Evolutionary conservation across 2,113 vertebrate species (phyloP), one percentile per base, ranked within the genome.

Genomic region (Charadrius vociferus): DNA sequence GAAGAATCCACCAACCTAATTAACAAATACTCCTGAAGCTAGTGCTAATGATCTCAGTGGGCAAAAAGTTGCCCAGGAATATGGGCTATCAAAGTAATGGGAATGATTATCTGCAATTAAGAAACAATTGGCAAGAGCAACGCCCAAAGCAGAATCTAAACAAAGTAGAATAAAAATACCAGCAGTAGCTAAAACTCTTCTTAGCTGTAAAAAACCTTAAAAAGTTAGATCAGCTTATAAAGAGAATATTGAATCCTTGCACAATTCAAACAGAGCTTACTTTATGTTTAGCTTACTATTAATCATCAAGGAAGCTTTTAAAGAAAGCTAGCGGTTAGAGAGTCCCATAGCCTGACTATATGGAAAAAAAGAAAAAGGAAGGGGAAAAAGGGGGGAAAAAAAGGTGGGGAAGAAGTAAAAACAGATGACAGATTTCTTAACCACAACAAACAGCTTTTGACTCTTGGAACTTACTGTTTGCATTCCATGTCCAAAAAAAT

Each of bases 311-410:
- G 65, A 63, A 91, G 19, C 52, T 80, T 58, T 86, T 30, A 8
- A 82, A 82, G 61, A 32, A 80, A 9, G 7, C 20, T 24, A 65
- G 36, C 17, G 47, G 22, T 81, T 53, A 10, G 7, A 65, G 30
- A 67, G 52, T 59, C 47, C 30, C 26, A 15, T 17, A 59, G 49
- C 24, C 34, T 79, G 8, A 36, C 61, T 5, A 0, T 50, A 39
- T 47, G 37, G 86, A 45, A 79, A 85, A 90, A 82, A 0, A 1
- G 8, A 14, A 66, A 73, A 62, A 73, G 6, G 13, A 62, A 10
- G 10, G 29, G 27, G 18, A 45, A 73, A 81, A 12, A 0, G 0
- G 5, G 1, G 4, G 7, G 1, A 1, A 4, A 14, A 14, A 62
- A 68, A 24, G 2, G 11, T 19, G 12, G 10, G 12, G 23, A 90